These are phyloP conservation scores for Neopipo cinnamomea DNA, from an alignment of 2,113 vertebrate genomes.

Conservation along the genomic window DNA sequence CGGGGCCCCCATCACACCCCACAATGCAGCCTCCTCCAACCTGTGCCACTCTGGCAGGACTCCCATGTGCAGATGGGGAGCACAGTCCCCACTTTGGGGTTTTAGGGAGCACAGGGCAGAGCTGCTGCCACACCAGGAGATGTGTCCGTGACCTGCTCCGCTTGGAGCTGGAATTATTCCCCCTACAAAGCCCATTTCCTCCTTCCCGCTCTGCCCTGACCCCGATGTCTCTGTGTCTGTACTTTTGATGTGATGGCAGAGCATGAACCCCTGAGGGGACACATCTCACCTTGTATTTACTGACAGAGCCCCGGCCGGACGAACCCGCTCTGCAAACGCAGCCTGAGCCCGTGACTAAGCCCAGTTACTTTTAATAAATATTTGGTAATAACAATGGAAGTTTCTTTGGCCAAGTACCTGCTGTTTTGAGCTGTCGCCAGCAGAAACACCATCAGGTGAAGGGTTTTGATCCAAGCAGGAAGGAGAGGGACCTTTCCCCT, in stretches of 20 bases:
- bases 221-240: not conserved
- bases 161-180: rapidly evolving
- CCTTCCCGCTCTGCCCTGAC: not conserved
- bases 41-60: not conserved
- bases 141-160: rapidly evolving
- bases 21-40: not conserved
- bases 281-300: not conserved
- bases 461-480: not conserved
- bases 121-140: rapidly evolving
- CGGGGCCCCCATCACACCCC: not conserved
- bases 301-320: not conserved
- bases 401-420: not conserved
- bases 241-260: not conserved
- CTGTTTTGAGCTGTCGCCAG: not conserved
- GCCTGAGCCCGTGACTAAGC: not conserved
- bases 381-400: not conserved
- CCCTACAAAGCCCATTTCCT: not conserved
- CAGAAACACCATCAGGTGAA: not conserved
- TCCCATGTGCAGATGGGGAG: rapidly evolving
- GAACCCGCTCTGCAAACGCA: not conserved
- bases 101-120: not conserved
- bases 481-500: not conserved
- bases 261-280: not conserved
- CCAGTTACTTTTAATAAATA: constrained; percentile 18
- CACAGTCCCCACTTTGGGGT: rapidly evolving